Conservation (phyloP, 2,797 vertebrate species). For the Toxotes lorentzi region DNA sequence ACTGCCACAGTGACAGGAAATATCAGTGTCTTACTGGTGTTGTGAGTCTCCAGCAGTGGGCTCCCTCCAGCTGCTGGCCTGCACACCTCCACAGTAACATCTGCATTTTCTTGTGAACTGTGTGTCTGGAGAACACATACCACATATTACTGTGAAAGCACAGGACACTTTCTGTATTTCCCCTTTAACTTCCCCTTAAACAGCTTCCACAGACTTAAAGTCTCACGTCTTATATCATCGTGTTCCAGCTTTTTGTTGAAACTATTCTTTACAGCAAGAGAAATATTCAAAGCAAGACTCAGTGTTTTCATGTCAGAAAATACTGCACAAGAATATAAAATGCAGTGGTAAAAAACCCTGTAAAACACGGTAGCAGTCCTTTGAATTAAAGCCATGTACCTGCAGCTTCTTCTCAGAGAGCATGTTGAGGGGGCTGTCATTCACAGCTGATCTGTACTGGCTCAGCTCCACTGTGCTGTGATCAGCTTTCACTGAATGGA, state of each 20-base stretch:
- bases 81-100: slow-evolving; percentile 60
- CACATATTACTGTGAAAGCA: background rate
- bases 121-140: slow-evolving; percentile 44
- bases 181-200: background rate
- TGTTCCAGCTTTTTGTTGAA: too few species aligned
- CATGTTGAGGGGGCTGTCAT: slow-evolving; percentile 41
- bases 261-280: too few species aligned
- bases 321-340: too few species aligned
- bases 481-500: background rate
- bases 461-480: slow-evolving; percentile 38
- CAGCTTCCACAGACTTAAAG: background rate
- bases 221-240: too few species aligned
- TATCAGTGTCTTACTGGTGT: slow-evolving; percentile 37
- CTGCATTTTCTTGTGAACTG: slow-evolving; percentile 52
- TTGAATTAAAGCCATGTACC: slow-evolving; percentile 18
- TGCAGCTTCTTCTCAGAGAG: slow-evolving; percentile 11
- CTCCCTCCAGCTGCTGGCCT: slow-evolving; percentile 8
- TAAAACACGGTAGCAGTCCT: background rate
- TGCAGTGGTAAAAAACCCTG: background rate
- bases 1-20: background rate
- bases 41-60: slow-evolving; percentile 3
- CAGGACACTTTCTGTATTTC: too few species aligned
- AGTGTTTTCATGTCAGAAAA: too few species aligned
- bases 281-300: too few species aligned
- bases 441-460: slow-evolving; percentile 63